Conservation (phyloP, 2,888 invertebrate genomes). For the Cyclophora punctaria region DNA sequence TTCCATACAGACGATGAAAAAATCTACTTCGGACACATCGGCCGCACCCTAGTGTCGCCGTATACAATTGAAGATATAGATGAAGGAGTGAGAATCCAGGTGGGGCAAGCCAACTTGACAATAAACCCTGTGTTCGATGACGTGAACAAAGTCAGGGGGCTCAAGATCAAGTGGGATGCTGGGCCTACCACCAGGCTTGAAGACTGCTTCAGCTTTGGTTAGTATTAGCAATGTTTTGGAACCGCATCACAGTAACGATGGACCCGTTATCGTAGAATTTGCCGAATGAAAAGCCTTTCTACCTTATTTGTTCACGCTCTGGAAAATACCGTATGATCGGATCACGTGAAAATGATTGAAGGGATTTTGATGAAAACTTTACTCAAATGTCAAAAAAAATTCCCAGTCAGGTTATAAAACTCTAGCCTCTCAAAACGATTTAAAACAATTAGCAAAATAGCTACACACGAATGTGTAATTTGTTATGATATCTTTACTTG, state of each 20-base stretch:
- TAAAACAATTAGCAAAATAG: too few relatives aligned
- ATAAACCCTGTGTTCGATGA: slow-evolving; percentile 43
- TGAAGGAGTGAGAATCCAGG: slow-evolving; percentile 40
- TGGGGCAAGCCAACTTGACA: slow-evolving; percentile 45
- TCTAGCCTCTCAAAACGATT: too few relatives aligned
- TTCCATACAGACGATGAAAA: slow-evolving; percentile 29
- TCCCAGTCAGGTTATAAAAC: too few relatives aligned
- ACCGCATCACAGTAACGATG: too few relatives aligned
- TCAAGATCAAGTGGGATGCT: slow-evolving; percentile 53
- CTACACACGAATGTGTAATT: too few relatives aligned
- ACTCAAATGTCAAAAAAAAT: too few relatives aligned
- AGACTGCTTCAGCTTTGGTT: slow-evolving; percentile 69
- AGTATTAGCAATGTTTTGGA: slow-evolving; percentile 5
- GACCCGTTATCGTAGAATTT: too few relatives aligned
- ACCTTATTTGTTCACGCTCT: too few relatives aligned
- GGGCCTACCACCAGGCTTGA: slow-evolving; percentile 41
- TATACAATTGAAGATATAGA: slow-evolving; percentile 43
- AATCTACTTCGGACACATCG: slow-evolving; percentile 44
- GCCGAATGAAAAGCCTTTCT: too few relatives aligned
- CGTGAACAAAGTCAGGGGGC: slow-evolving; percentile 35
- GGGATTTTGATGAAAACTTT: too few relatives aligned
- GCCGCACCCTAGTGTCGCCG: slow-evolving; percentile 41
- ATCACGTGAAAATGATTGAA: too few relatives aligned
- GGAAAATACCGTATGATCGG: too few relatives aligned
- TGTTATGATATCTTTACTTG: not conserved